Evolutionary conservation across 2,113 vertebrate genomes (phyloP).

Genomic region (Chamaetylas fuelleborni): DNA sequence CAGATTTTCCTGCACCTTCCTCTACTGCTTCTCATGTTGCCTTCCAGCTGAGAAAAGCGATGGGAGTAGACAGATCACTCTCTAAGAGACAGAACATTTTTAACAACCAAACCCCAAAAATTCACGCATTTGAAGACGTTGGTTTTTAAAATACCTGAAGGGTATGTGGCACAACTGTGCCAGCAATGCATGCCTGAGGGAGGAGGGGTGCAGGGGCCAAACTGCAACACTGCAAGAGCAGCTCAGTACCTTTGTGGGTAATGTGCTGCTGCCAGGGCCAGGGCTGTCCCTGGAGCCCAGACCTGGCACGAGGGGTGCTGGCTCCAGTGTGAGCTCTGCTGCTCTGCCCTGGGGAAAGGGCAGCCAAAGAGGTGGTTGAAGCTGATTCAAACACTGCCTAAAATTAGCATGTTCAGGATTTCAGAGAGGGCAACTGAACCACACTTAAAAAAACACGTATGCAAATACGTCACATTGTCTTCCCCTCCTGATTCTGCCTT

Average conservation of each 20-base stretch:
- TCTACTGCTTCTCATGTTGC: background rate
- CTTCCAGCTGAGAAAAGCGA: background rate
- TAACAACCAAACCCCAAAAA: background rate
- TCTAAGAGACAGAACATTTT: background rate
- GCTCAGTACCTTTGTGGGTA: background rate
- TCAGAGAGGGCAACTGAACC: background rate
- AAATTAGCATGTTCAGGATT: background rate
- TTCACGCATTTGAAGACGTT: accelerated
- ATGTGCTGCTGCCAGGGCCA: background rate
- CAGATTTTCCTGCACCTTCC: background rate
- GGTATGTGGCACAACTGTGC: accelerated
- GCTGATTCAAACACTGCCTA: background rate
- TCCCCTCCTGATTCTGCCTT: background rate
- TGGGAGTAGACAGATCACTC: background rate
- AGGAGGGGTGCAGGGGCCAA: background rate
- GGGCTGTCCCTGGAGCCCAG: background rate
- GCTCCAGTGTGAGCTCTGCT: background rate
- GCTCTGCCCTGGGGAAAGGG: background rate
- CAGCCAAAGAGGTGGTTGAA: background rate
- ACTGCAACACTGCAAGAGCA: background rate
- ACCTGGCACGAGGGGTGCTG: background rate
- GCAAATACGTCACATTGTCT: background rate
- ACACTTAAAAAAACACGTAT: background rate
- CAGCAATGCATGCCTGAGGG: background rate
- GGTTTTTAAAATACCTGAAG: background rate